Conservation (phyloP, 35 echinoderm and acorn worm species). For the Amphiura filiformis region DNA sequence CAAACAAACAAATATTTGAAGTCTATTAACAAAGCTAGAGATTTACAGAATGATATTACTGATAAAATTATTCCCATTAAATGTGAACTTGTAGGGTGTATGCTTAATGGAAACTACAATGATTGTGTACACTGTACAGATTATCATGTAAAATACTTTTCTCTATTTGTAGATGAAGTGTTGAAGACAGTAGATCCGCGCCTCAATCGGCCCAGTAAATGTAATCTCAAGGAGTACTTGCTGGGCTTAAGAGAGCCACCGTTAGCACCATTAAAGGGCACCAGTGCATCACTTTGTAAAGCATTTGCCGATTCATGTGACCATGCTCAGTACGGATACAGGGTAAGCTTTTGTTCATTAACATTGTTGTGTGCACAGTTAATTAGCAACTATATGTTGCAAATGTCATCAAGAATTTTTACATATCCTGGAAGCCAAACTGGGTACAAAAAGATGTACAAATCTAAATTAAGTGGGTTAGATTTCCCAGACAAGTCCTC, state of each 20-base stretch:
- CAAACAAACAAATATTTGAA: too few relatives aligned
- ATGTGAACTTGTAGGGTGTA: too few relatives aligned
- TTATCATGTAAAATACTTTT: too few relatives aligned
- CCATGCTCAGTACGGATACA: slow-evolving; percentile 66
- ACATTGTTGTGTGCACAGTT: neutral
- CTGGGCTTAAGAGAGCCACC: slow-evolving; percentile 46
- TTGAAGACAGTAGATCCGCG: slow-evolving; percentile 30
- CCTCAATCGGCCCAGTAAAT: slow-evolving; percentile 12
- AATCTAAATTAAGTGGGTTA: too few relatives aligned
- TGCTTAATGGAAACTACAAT: too few relatives aligned
- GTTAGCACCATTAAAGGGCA: slow-evolving; percentile 56
- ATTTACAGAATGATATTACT: too few relatives aligned
- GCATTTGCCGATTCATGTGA: slow-evolving; percentile 74
- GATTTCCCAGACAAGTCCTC: too few relatives aligned
- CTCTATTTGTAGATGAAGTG: neutral
- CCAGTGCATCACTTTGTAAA: slow-evolving; percentile 39
- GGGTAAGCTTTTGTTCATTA: slow-evolving; percentile 29
- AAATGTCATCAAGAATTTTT: neutral
- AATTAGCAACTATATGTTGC: neutral
- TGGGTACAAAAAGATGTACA: neutral
- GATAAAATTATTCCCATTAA: too few relatives aligned
- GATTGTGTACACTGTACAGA: too few relatives aligned
- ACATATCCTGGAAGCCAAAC: neutral
- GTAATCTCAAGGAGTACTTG: slow-evolving; percentile 48
- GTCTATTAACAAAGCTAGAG: too few relatives aligned